Percentiles rank a stretch among this genome's conserved stretches.
These are phyloP conservation scores for Venturia canescens DNA, from an alignment of 1,140 invertebrate genomes.

Conservation along the genomic window DNA sequence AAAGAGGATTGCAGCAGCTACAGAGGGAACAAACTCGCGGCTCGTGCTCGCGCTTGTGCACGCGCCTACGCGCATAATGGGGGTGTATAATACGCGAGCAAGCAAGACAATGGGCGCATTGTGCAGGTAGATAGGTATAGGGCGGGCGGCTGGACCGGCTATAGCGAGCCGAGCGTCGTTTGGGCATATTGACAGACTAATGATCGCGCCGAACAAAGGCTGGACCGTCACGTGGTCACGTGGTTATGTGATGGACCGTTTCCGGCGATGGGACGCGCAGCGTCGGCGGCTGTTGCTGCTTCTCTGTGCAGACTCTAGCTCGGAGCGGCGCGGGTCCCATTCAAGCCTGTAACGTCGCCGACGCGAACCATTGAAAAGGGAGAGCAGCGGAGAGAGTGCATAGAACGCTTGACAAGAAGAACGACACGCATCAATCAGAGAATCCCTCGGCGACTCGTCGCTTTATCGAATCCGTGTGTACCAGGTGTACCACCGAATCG, in stretches of 20 bases:
- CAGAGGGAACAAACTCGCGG: slow-evolving; percentile 40
- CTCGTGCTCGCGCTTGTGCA: slow-evolving; percentile 56
- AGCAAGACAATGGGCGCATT: slow-evolving; percentile 75
- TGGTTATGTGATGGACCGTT: slow-evolving; percentile 75
- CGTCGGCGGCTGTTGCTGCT: slow-evolving; percentile 60
- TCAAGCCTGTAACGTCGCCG: slow-evolving; percentile 51
- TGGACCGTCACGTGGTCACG: slow-evolving; percentile 74
- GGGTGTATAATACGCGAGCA: slow-evolving; percentile 72
- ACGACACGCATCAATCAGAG: slow-evolving; percentile 72
- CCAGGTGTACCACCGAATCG: slow-evolving; percentile 52
- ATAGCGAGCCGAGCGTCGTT: slow-evolving; percentile 69
- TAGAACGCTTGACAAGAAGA: slow-evolving; percentile 50
- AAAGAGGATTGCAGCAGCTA: slow-evolving; percentile 17
- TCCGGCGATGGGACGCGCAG: slow-evolving; percentile 67
- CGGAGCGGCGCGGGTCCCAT: slow-evolving; percentile 47
- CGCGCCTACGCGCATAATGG: slow-evolving; percentile 71
- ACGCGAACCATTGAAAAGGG: slow-evolving; percentile 11
- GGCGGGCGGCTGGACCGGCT: slow-evolving; percentile 52
- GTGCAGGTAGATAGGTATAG: slow-evolving; percentile 70
- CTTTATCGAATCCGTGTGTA: slow-evolving; percentile 45
- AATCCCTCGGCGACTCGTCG: slow-evolving; percentile 43
- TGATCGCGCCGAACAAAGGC: slow-evolving; percentile 75
- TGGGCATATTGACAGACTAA: slow-evolving; percentile 77
- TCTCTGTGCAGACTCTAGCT: slow-evolving; percentile 26
- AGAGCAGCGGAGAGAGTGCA: slow-evolving; percentile 7